Base-by-base conservation (phyloP, 2,797 vertebrate genomes). In the Anas capensis region DNA sequence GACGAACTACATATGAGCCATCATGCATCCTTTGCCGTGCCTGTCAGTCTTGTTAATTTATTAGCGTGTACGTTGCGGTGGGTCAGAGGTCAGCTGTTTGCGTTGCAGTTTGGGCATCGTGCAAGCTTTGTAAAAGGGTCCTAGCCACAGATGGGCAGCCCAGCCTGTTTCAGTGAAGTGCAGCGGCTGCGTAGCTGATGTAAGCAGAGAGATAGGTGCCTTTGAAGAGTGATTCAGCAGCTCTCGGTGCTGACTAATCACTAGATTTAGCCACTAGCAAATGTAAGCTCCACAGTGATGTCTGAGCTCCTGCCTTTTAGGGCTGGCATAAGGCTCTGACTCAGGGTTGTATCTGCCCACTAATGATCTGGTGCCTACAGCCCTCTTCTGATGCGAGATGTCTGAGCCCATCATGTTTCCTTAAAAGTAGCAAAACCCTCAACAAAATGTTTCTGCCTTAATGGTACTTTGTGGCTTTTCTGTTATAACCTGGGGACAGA, bases 211-310 rank as follows among this genome's bases (percentile, higher is more conserved):
- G 93, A 91, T 96, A 97, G 96, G 95, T 97, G 96, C 95, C 96
- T 97, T 97, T 97, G 95, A 95, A 94, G 96, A 96, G 92, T 97
- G 96, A 97, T 95, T 97, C 96, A 97, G 96, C 96, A 97, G 93
- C 96, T 96, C 95, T 95, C 68, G 0, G 75, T 97, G 96, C 96
- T 97, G 96, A 97, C 95, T 97, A 97, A 97, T 97, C 96, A 94
- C 93, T 96, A 13, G 90, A 92, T 96, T 95, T 94, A 95, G 95
- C 96, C 96, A 95, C 96, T 96, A 95, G 94, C 92, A 91, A 96
- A 94, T 85, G 96, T 94, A 92, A 62, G 96, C 88, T 95, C 66
- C 90, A 88, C 29, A 1, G 80, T 94, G 93, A 93, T 95, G 96
- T 57, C 93, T 95, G 90, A 94, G 93, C 93, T 96, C 90, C 95